Evolutionary conservation across 2,113 vertebrate genomes (phyloP), one percentile per base, ranked within the genome.

Genomic region (Bolborhynchus lineola): DNA sequence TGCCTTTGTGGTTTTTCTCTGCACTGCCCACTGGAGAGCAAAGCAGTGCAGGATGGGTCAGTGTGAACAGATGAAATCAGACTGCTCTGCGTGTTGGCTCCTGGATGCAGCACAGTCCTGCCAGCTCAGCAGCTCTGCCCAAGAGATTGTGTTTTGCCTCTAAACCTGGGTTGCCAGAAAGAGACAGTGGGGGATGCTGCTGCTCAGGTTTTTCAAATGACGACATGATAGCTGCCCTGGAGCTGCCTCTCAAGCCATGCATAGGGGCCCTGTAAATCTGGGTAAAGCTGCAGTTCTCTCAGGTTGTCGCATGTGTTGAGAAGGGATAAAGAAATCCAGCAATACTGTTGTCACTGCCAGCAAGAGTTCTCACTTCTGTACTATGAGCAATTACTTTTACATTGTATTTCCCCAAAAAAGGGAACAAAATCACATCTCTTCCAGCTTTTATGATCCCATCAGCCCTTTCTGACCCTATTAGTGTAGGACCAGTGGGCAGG

Each of bases 21-120:
- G 20, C 16, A 10, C 25, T 75, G 37, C 55, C 52, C 62, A 23
- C 68, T 42, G 75, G 49, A 80, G n/a, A 88, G 26, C 62, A 88
- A 80, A 84, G 16, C 37, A 53, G 15, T 19, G n/a, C 62, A 53
- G 68, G 55, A 23, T 49, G 47, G 24, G 67, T 64, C 21, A 8
- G 55, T 29, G 37, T 7, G 21, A 52, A 41, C 55, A 18, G 16
- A 33, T 52, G 13, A 35, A 46, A 41, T 15, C 47, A 52, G 55
- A 31, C 14, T 0, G 0, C 78, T 44, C 24, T 4, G 42, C 2
- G 0, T 15, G 11, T 21, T 41, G 42, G 33, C 64, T 53, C 16
- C 55, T 70, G 44, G 39, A 21, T 64, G 62, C 29, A 33, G 25
- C 5, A 0, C 5, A 15, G 33, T 33, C 35, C 33, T 8, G 1